Evolutionary conservation across 2,888 invertebrate species (phyloP).

Genomic region (Erannis defoliaria): DNA sequence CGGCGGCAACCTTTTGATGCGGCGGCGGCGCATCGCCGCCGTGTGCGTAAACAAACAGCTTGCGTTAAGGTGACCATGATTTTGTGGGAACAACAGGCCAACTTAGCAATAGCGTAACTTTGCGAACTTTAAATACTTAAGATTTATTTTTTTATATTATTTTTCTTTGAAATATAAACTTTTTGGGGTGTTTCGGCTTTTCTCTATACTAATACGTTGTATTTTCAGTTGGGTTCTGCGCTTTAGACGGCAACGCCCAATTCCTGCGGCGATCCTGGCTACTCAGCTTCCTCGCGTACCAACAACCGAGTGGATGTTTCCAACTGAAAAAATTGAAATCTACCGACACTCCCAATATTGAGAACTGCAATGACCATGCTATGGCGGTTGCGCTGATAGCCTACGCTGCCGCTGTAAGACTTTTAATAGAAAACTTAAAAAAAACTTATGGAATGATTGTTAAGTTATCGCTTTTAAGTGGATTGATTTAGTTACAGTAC

Average conservation of each 20-base stretch:
- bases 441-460: background rate
- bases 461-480: background rate
- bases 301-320: conserved; percentile 60
- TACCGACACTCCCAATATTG: background rate
- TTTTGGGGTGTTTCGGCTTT: too few relatives aligned
- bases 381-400: conserved; percentile 53
- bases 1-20: too few relatives aligned
- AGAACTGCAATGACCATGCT: conserved; percentile 52
- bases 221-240: conserved; percentile 60
- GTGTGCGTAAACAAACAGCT: too few relatives aligned
- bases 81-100: too few relatives aligned
- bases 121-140: too few relatives aligned
- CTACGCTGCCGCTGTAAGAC: conserved; percentile 52
- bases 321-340: background rate
- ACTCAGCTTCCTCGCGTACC: conserved; percentile 44
- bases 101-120: too few relatives aligned
- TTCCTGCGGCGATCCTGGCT: conserved; percentile 61
- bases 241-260: conserved; percentile 55
- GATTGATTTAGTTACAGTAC: too few relatives aligned
- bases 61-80: too few relatives aligned
- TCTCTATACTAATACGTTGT: too few relatives aligned
- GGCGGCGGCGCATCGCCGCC: too few relatives aligned
- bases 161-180: too few relatives aligned
- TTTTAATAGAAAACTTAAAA: conserved; percentile 30
- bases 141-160: too few relatives aligned